Percentiles rank a stretch among this genome's conserved stretches.
Conservation (phyloP, 2,888 invertebrate species). For the Ethmia dodecea region DNA sequence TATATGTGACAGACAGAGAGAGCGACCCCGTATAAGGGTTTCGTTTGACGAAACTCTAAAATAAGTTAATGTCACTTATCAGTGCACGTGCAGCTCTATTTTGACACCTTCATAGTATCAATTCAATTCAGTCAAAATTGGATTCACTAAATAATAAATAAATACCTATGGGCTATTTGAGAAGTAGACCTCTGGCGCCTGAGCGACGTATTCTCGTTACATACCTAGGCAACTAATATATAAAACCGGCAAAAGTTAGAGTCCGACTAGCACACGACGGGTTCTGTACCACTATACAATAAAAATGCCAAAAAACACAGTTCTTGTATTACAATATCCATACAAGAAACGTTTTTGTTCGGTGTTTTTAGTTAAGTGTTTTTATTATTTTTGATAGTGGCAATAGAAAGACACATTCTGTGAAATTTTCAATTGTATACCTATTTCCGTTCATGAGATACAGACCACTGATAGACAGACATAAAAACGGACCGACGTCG, state of each 20-base stretch:
- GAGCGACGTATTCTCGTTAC: background rate
- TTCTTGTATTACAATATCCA: too few species aligned
- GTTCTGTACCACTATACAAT: background rate
- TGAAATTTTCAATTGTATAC: background rate
- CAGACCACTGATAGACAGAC: background rate
- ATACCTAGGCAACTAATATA: background rate
- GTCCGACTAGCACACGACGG: background rate
- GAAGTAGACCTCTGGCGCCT: too few species aligned
- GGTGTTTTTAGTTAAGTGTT: too few species aligned
- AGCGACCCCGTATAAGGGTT: too few species aligned
- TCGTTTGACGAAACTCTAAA: too few species aligned
- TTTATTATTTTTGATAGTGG: background rate
- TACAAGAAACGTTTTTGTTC: background rate
- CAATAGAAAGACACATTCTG: background rate
- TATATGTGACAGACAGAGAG: too few species aligned
- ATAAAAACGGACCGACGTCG: background rate
- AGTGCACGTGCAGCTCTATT: too few species aligned
- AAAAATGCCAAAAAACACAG: background rate
- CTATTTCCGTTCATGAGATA: background rate
- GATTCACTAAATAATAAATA: too few species aligned
- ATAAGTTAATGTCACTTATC: too few species aligned
- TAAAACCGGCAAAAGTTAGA: background rate
- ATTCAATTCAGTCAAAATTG: too few species aligned
- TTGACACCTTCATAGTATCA: too few species aligned
- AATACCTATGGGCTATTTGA: too few species aligned